These are phyloP conservation scores for Sinelater perroti DNA, from an alignment of 2,888 invertebrate genomes.

Conservation along the genomic window DNA sequence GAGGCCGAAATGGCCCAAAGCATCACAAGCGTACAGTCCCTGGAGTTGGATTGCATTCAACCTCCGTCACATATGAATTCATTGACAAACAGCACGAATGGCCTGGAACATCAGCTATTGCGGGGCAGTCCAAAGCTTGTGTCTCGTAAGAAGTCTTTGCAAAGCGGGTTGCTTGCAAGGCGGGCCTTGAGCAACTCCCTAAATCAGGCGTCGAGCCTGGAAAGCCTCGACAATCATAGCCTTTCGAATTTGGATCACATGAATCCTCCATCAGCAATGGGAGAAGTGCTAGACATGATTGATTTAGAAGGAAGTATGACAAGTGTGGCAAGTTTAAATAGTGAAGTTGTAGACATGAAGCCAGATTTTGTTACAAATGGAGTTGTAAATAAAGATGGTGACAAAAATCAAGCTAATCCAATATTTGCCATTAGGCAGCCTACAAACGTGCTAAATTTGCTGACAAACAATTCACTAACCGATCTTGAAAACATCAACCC, in stretches of 20 bases:
- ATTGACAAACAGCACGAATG: conserved; percentile 61
- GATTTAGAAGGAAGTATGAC: conserved; percentile 86
- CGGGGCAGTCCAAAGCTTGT: conserved; percentile 53
- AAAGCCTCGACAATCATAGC: conserved; percentile 70
- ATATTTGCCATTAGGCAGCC: conserved; percentile 70
- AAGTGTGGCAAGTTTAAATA: conserved; percentile 84
- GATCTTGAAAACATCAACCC: conserved; percentile 77
- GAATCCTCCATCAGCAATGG: conserved; percentile 85
- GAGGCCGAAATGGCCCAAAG: conserved; percentile 68
- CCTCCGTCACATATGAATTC: conserved; percentile 83
- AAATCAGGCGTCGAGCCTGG: conserved; percentile 64
- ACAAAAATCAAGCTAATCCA: conserved; percentile 47
- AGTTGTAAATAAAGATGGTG: conserved; percentile 44
- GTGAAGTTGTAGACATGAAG: conserved; percentile 73
- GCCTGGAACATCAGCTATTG: conserved; percentile 31
- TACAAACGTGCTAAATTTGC: conserved; percentile 53
- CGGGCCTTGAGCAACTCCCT: conserved; percentile 71
- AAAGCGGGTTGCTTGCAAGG: conserved; percentile 75
- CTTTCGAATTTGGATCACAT: conserved; percentile 79
- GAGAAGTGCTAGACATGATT: conserved; percentile 64
- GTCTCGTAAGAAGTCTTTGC: conserved; percentile 71
- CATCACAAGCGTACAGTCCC: conserved; percentile 66
- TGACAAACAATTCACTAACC: conserved; percentile 59
- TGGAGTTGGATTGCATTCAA: conserved; percentile 78
- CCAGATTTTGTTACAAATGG: conserved; percentile 59